Evolutionary conservation across 53 echinoderm and acorn worm species (phyloP).

Genomic region (Echinometra lucunter): DNA sequence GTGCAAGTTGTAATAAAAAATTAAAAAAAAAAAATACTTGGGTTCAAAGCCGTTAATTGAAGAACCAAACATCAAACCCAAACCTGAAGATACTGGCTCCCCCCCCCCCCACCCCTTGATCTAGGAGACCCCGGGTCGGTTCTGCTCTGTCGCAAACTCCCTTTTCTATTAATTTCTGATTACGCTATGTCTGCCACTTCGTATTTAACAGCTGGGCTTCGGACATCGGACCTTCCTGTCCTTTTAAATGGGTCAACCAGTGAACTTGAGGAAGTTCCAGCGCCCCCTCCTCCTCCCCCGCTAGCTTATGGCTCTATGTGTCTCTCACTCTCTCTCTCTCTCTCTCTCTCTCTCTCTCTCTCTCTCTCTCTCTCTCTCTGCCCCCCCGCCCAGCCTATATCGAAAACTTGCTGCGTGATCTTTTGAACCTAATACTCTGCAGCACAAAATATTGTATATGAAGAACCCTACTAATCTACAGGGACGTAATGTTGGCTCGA

Average conservation of each 20-base stretch:
- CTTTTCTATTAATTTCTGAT: not conserved
- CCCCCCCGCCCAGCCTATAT: not conserved
- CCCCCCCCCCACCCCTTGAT: not conserved
- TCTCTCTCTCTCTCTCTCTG: not conserved
- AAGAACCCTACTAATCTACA: conserved; percentile 16
- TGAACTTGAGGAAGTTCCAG: not conserved
- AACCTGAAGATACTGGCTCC: not conserved
- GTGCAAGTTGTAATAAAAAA: no score
- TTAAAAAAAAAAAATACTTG: no score
- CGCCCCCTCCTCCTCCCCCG: not conserved
- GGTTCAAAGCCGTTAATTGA: no score
- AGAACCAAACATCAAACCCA: not conserved
- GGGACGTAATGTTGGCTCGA: conserved; percentile 16
- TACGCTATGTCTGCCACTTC: no score
- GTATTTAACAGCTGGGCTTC: no score
- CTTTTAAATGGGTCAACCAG: not conserved
- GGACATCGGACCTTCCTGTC: no score
- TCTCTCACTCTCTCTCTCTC: no score
- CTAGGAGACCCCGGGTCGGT: not conserved
- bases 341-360: no score
- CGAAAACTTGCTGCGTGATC: not conserved
- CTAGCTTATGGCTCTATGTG: no score
- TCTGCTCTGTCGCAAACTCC: not conserved
- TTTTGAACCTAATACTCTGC: not conserved
- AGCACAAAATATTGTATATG: not conserved